Percentiles rank a stretch among this genome's conserved stretches.
Conservation (phyloP, 37 sponge, comb jelly and placozoan genomes). For the Cladorhizidae sp. region DNA sequence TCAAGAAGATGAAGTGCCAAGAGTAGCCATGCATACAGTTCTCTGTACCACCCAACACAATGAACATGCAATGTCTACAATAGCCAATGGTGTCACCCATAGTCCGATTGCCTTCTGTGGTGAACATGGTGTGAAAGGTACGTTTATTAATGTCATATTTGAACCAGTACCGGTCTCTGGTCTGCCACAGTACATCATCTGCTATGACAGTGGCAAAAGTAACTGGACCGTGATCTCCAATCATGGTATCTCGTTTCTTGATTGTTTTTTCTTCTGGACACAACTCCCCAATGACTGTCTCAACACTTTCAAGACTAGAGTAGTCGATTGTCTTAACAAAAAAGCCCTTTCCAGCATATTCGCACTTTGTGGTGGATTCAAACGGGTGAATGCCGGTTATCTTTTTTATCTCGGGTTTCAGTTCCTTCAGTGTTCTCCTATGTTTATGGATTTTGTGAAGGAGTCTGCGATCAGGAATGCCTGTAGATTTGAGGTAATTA, state of each 20-base stretch:
- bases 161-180: slow-evolving; percentile 21
- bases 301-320: slow-evolving; percentile 12
- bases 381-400: slow-evolving; percentile 19
- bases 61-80: slow-evolving; percentile 35
- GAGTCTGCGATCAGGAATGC: slow-evolving; percentile 5
- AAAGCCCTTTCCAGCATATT: slow-evolving; percentile 32
- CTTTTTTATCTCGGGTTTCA: slow-evolving; percentile 2
- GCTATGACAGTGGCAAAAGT: slow-evolving; percentile 8
- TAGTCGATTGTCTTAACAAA: slow-evolving; percentile 44
- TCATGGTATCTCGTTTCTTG: slow-evolving; percentile 21
- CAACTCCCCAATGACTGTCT: slow-evolving; percentile 45
- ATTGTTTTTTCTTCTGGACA: slow-evolving; percentile 20
- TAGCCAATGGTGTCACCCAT: slow-evolving; percentile 19
- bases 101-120: not conserved
- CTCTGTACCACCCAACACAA: slow-evolving; percentile 23
- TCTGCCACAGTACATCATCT: slow-evolving; percentile 20
- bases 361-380: slow-evolving; percentile 40
- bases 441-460: slow-evolving; percentile 15
- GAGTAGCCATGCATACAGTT: slow-evolving; percentile 40
- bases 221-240: slow-evolving; percentile 17
- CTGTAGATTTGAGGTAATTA: slow-evolving; percentile 7
- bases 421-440: not conserved
- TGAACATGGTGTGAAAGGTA: not conserved
- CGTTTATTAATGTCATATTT: slow-evolving; percentile 10
- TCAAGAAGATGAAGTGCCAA: slow-evolving; percentile 22